Evolutionary conservation across 2,113 vertebrate genomes (phyloP).

Genomic region (Saimiri boliviensis): DNA sequence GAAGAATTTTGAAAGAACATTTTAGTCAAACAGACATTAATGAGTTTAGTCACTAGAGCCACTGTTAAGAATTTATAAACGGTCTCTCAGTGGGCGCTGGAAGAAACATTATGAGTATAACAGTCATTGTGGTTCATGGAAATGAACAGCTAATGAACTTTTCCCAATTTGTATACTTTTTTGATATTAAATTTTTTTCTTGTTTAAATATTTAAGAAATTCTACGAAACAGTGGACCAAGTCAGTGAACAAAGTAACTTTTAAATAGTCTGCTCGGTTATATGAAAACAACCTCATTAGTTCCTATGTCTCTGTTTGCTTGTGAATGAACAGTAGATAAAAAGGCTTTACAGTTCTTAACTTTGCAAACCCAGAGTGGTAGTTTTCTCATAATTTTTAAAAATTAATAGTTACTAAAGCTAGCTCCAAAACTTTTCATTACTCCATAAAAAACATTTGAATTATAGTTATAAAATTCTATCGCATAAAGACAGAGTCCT

Average conservation of each 20-base stretch:
- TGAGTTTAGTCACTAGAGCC: background rate
- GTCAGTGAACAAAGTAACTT: background rate
- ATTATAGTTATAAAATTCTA: conserved; percentile 22
- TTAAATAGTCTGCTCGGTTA: background rate
- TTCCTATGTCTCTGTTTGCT: background rate
- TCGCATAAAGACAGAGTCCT: background rate
- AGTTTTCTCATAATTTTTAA: background rate
- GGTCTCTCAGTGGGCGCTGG: background rate
- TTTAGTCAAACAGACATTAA: background rate
- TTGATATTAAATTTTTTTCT: background rate
- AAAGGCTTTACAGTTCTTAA: background rate
- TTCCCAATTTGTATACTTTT: background rate
- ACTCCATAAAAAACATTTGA: background rate
- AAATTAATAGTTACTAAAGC: conserved; percentile 4
- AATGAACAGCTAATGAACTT: background rate
- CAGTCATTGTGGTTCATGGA: background rate
- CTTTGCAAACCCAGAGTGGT: background rate
- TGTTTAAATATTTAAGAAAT: background rate
- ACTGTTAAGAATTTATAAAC: background rate
- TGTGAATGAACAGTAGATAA: background rate
- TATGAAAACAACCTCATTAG: background rate
- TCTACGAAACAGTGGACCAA: background rate
- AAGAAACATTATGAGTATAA: background rate
- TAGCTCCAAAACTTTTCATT: conserved; percentile 10
- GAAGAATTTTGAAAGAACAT: background rate